Base-by-base conservation (phyloP, 2,797 vertebrate species). In the Chaetophractus vellerosus region DNA sequence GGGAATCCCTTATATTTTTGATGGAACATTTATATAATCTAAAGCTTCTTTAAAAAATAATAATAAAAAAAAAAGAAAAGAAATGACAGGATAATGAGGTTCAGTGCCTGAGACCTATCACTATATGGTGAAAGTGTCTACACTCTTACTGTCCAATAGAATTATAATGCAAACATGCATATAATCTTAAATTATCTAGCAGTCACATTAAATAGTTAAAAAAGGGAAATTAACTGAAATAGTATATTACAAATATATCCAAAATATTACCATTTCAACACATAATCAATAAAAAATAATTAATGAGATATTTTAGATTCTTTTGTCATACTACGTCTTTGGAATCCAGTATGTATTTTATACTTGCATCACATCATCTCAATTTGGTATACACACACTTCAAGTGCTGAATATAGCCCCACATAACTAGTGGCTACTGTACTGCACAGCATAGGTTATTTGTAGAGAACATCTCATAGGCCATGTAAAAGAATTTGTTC, bases 21-120 rank as follows among this genome's bases (percentile, higher is more conserved):
- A 45, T 9, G 41, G 5, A 45, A 45, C 41, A 45, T 45, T 45
- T 45, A 45, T 45, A 9, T 45, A 45, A 45, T 45, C 41, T 45
- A 45, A 45, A 45, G 41, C 41, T 45, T 45, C 41, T 45, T 45
- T 45, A n/a, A 45, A 45, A 45, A 45, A 45, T 45, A 45, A 45
- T 45, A 45, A 45, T 45, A 45, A 45, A 45, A 9, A 45, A 45
- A 45, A 9, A 45, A 45, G 9, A 9, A 45, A 45, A 45, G 9
- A 57, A 86, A 91, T 94, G 86, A 28, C 45, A 81, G 66, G 64
- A 84, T 36, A 93, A 88, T n/a, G 10, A 96, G 36, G 33, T 76
- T 36, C 14, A 41, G n/a, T 92, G 26, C 86, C 71, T 38, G n/a
- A 88, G 2, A 71, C 38, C 31, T 82, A 59, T 86, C 23, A 75